phyloP scores from a whole-genome alignment of 2,797 vertebrate genomes.

The Calcarius lapponicus region DNA sequence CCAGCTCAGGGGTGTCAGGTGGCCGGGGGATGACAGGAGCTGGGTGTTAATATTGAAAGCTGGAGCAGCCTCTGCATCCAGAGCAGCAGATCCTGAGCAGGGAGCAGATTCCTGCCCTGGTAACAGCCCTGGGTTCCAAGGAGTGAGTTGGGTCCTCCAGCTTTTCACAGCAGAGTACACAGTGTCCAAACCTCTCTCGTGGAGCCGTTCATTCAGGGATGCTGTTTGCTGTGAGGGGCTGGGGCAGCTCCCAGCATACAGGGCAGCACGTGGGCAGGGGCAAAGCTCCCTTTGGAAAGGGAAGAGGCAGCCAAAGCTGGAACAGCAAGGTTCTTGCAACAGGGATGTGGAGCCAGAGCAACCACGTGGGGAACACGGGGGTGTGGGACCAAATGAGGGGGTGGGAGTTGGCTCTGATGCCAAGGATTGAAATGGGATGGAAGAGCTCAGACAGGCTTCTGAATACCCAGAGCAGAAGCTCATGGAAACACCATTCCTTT shows the following conservation, averaged over 20 bases:
- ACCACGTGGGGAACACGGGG: background rate
- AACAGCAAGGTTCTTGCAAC: background rate
- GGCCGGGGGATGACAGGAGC: background rate
- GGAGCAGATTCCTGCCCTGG: background rate
- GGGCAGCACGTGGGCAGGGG: background rate
- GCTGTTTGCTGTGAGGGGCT: background rate
- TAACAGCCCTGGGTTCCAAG: background rate
- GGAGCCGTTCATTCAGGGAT: background rate
- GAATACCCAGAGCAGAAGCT: background rate
- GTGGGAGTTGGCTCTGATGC: background rate
- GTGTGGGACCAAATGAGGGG: background rate
- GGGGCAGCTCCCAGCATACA: background rate
- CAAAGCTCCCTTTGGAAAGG: background rate
- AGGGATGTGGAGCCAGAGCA: background rate
- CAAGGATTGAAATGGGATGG: rapidly evolving
- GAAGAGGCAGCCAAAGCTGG: background rate
- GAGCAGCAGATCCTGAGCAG: background rate
- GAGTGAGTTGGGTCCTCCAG: background rate
- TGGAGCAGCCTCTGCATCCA: background rate
- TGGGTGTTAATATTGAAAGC: background rate
- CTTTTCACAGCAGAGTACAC: background rate
- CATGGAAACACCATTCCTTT: background rate
- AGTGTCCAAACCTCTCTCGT: background rate
- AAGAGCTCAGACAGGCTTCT: background rate
- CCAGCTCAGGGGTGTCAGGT: rapidly evolving